These are phyloP conservation scores for Xiphophorus maculatus DNA, from an alignment of 2,113 vertebrate genomes.

Conservation along the genomic window DNA sequence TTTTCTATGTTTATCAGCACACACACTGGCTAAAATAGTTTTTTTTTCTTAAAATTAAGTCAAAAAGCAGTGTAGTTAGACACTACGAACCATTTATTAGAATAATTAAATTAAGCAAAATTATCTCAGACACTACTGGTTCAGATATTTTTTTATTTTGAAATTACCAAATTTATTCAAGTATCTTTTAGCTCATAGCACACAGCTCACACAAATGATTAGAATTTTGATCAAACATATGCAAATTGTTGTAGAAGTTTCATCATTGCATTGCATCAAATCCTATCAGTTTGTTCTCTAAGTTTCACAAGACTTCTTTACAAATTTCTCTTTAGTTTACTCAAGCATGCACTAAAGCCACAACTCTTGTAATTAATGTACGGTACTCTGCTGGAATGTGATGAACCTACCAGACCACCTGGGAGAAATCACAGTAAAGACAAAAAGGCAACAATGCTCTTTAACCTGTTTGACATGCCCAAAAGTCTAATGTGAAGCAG, in stretches of 20 bases:
- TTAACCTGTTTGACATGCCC: neutral
- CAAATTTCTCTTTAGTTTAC: neutral
- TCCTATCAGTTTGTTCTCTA: neutral
- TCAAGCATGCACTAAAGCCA: slow-evolving; percentile 3
- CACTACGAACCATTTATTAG: no score
- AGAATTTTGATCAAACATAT: neutral
- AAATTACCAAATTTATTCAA: neutral
- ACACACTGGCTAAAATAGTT: neutral
- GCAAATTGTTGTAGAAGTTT: neutral
- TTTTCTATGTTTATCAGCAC: neutral
- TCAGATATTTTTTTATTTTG: neutral
- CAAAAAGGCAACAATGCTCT: slow-evolving; percentile 27
- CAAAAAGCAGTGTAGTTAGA: neutral
- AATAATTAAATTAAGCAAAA: no score
- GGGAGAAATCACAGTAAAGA: neutral
- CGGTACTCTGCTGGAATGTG: slow-evolving; percentile 38
- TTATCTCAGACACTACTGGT: neutral
- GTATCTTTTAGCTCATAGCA: neutral
- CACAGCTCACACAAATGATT: neutral
- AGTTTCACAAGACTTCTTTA: neutral
- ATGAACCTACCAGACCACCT: slow-evolving; percentile 26
- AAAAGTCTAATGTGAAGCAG: slow-evolving; percentile 15
- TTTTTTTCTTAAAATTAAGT: neutral
- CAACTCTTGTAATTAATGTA: slow-evolving; percentile 18
- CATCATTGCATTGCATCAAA: neutral